Evolutionary conservation across 2,113 vertebrate species (phyloP), one percentile per base, ranked within the genome.

Genomic region (Megalops atlanticus): DNA sequence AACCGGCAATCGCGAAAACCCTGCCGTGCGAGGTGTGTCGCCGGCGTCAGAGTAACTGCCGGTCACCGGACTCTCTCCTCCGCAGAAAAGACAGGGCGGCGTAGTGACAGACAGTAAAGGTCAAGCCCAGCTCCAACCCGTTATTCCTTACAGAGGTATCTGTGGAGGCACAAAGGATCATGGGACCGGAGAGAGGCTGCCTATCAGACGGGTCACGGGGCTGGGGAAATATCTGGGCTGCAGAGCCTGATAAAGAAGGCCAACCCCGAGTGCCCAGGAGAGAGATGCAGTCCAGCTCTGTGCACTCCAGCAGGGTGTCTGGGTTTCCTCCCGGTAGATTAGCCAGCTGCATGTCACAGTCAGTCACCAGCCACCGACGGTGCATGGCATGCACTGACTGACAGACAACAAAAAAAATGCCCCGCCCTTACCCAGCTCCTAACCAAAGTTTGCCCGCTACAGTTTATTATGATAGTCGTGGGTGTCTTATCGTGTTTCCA

Each of bases 191-290:
- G 58, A 39, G 14, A 41, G 36, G 77, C 18, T 33, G 39, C 47
- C 77, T 38, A 40, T 68, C 54, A 69, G 77, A 52, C 43, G 36
- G 49, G 69, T 54, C 33, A 58, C 69, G 36, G 35, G 36, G 38
- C 70, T 74, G 70, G 72, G 69, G 18, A 80, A 80, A 80, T 52
- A 73, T n/a, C 35, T 72, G 64, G 31, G 52, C 39, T 38, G 52
- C 24, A 40, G 31, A 33, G 58, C 33, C 33, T 47, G 41, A 79
- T 72, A 80, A 33, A 71, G 33, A 49, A 73, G 72, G 68, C 69
- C 35, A 18, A 52, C 12, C 69, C 11, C 8, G 69, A 72, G 40
- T 49, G 27, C 76, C 36, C 36, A 40, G 38, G 45, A 58, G 18
- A 27, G 33, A 45, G 70, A 49, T 47, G 15, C 49, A 54, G 4